Percentiles rank a stretch among this genome's conserved stretches.
phyloP scores from a whole-genome alignment of 2,113 vertebrate species.

The Urocitellus parryii region DNA sequence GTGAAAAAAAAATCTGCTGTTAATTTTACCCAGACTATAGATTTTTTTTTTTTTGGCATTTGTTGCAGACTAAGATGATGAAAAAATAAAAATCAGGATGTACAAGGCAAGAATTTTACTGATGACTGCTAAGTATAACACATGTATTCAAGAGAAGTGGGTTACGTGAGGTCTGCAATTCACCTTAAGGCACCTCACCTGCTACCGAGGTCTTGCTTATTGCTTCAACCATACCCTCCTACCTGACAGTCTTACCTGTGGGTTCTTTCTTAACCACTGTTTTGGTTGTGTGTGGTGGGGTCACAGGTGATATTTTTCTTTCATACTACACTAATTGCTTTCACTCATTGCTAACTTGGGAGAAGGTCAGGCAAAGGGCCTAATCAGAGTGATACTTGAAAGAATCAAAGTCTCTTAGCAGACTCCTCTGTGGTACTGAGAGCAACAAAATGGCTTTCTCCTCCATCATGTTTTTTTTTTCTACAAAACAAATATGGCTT shows the following conservation, averaged over 20 bases:
- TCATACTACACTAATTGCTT: neutral
- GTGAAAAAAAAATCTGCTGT: no score
- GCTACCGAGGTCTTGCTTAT: no score
- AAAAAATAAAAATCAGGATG: neutral
- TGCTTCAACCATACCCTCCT: neutral
- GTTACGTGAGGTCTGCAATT: neutral
- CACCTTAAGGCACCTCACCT: neutral
- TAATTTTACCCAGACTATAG: no score
- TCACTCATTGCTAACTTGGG: neutral
- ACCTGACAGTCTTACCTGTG: no score
- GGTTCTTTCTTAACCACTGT: neutral
- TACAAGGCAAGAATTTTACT: neutral
- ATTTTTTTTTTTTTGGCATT: no score
- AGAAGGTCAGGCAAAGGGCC: neutral
- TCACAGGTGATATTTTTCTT: neutral
- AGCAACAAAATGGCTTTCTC: neutral
- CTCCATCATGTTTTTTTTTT: neutral
- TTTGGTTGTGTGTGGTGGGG: neutral
- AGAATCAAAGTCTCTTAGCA: neutral
- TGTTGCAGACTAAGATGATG: neutral
- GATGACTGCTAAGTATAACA: neutral
- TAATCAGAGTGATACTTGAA: neutral
- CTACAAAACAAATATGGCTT: neutral
- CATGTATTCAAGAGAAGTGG: no score
- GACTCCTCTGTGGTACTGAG: no score